These are phyloP conservation scores for Aphodius sticticus DNA, from an alignment of 2,888 invertebrate species.

Conservation along the genomic window DNA sequence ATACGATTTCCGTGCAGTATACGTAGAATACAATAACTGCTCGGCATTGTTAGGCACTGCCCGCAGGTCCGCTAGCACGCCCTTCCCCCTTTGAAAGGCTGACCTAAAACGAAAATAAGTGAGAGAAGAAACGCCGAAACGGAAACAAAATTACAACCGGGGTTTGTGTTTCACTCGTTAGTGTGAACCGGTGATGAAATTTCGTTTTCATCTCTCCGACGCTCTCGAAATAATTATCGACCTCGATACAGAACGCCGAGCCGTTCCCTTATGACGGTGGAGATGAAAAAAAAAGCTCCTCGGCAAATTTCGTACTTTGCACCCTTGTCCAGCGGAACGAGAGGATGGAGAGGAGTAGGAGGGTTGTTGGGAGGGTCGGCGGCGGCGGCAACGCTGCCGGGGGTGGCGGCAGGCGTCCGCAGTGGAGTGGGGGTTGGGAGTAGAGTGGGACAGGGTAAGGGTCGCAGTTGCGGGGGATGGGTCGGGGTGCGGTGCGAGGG, in stretches of 20 bases:
- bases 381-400: constrained; percentile 4
- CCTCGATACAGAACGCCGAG: not conserved
- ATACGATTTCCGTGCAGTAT: not conserved
- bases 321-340: constrained; percentile 44
- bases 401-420: not conserved
- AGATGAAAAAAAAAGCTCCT: constrained; percentile 31
- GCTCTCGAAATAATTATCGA: constrained; percentile 22
- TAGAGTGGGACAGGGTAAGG: constrained; percentile 19
- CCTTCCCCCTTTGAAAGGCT: not conserved
- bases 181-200: constrained; percentile 22
- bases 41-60: not conserved
- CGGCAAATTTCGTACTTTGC: constrained; percentile 38
- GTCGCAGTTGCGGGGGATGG: constrained; percentile 27
- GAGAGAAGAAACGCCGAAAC: constrained; percentile 5
- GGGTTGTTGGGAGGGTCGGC: constrained; percentile 13
- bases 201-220: constrained; percentile 15
- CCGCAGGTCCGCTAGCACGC: not conserved
- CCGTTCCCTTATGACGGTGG: constrained; percentile 14
- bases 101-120: not conserved
- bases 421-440: constrained; percentile 20
- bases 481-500: constrained; percentile 38
- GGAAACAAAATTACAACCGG: not conserved
- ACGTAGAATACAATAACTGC: not conserved
- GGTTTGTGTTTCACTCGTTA: constrained; percentile 22
- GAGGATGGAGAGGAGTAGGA: constrained; percentile 32